These are phyloP conservation scores for Hycleus cichorii DNA, from an alignment of 1,140 invertebrate genomes.

Conservation along the genomic window DNA sequence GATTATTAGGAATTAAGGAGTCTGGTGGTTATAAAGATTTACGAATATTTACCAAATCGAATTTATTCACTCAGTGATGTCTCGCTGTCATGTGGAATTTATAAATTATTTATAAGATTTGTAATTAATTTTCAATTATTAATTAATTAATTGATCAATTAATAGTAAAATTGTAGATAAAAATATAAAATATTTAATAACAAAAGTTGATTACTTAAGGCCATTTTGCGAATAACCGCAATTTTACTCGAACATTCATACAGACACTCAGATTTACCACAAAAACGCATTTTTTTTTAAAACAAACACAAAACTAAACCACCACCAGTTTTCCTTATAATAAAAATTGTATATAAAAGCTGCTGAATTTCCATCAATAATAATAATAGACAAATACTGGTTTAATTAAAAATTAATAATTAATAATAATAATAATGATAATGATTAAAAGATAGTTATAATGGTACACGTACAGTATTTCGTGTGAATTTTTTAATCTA, in stretches of 20 bases:
- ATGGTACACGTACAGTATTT: slow-evolving; percentile 24
- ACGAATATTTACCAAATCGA: slow-evolving; percentile 8
- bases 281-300: no score
- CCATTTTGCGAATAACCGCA: no score
- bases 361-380: slow-evolving; percentile 12
- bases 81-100: slow-evolving; percentile 22
- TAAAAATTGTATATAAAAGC: slow-evolving; percentile 18
- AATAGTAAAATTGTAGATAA: no score
- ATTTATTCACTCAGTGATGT: slow-evolving; percentile 33
- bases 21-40: no score
- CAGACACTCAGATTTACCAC: no score
- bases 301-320: slow-evolving; percentile 11
- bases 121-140: no score
- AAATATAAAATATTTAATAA: no score
- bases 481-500: slow-evolving; percentile 13
- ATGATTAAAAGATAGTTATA: slow-evolving; percentile 17
- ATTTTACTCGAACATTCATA: no score
- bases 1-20: no score
- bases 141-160: no score
- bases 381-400: slow-evolving; percentile 19
- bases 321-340: slow-evolving; percentile 30
- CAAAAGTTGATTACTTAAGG: no score
- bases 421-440: slow-evolving; percentile 16
- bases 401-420: slow-evolving; percentile 12
- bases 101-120: no score